Percentiles rank a stretch among this genome's conserved stretches.
phyloP scores from a whole-genome alignment of 2,113 vertebrate genomes.

The Poicephalus meyeri region DNA sequence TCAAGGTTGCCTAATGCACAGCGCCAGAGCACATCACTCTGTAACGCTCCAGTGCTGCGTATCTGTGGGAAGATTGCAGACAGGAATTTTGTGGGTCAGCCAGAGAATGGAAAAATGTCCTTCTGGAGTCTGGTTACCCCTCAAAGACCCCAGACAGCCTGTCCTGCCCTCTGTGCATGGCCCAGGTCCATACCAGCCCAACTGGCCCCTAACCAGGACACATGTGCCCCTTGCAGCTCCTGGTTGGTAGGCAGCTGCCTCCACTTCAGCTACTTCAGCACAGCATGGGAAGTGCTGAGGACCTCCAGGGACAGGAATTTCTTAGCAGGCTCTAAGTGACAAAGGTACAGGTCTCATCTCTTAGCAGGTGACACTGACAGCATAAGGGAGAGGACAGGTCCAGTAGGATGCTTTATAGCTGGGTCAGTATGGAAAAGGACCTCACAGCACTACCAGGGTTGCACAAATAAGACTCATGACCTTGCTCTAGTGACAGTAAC shows the following conservation, averaged over 20 bases:
- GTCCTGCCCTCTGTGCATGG: background rate
- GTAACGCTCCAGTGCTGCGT: accelerated
- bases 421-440: background rate
- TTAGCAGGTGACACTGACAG: background rate
- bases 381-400: background rate
- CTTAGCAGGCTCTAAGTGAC: background rate
- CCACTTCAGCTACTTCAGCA: background rate
- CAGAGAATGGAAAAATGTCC: background rate
- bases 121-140: background rate
- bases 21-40: background rate
- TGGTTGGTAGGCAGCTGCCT: background rate
- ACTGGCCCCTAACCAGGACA: background rate
- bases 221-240: accelerated
- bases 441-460: background rate
- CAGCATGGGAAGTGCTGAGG: accelerated
- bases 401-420: background rate
- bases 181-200: background rate
- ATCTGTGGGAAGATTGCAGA: background rate
- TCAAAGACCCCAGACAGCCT: background rate
- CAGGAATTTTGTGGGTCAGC: background rate
- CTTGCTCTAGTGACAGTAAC: background rate
- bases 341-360: background rate
- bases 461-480: background rate
- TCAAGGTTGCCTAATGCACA: background rate
- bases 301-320: background rate